A percentile compares a stretch with the other conserved stretches of the same genome.
phyloP scores from a whole-genome alignment of 2,113 vertebrate species.

The Labeo catla region DNA sequence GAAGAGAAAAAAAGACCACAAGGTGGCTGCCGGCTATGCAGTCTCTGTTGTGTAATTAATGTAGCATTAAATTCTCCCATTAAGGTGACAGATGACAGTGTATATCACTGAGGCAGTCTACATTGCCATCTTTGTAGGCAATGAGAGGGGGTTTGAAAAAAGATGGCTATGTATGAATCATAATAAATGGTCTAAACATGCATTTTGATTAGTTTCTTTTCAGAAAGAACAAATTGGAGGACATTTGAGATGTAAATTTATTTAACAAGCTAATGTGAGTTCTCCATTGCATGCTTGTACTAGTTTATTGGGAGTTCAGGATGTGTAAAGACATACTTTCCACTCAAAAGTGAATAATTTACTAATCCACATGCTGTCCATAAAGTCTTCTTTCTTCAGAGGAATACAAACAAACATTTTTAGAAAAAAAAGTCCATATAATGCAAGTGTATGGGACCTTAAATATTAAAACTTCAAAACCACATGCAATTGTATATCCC shows the following conservation, averaged over 20 bases:
- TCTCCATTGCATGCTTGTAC: background rate
- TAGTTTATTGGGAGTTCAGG: background rate
- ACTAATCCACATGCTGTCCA: background rate
- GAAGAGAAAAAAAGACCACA: slow-evolving; percentile 40
- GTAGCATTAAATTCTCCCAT: slow-evolving; percentile 57
- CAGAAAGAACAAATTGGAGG: background rate
- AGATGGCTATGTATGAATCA: background rate
- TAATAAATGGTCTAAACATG: background rate
- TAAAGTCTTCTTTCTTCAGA: background rate
- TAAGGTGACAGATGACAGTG: slow-evolving; percentile 50
- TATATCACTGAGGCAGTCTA: slow-evolving; percentile 42
- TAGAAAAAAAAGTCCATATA: too few species aligned
- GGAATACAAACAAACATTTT: too few species aligned
- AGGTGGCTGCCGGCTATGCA: slow-evolving; percentile 58
- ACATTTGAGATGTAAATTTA: background rate
- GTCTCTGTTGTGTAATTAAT: slow-evolving; percentile 63
- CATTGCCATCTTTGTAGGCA: slow-evolving; percentile 40
- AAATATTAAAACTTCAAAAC: too few species aligned
- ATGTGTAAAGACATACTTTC: background rate
- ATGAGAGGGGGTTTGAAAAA: slow-evolving; percentile 8
- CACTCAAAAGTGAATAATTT: background rate
- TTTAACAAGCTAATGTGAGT: background rate
- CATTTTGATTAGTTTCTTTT: background rate
- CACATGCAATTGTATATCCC: too few species aligned
- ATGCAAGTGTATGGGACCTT: too few species aligned